Conservation (phyloP, 2,888 invertebrate genomes). For the Opisthograptis luteolata region DNA sequence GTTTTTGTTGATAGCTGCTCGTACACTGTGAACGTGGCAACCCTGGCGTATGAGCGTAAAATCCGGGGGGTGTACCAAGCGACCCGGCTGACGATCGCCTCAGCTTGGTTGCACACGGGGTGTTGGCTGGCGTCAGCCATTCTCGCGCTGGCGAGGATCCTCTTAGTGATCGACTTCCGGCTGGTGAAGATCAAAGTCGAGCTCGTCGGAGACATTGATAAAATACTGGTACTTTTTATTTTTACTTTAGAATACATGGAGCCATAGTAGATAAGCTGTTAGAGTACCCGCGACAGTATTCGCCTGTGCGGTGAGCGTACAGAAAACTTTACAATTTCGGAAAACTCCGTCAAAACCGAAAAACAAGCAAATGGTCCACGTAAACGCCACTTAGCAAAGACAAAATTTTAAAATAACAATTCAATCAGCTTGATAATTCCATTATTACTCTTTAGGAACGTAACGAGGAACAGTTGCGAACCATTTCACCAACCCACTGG, state of each 20-base stretch:
- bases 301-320: too few species aligned
- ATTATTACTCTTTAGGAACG: slow-evolving; percentile 51
- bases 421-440: too few species aligned
- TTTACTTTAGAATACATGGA: not conserved
- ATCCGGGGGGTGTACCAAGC: slow-evolving; percentile 77
- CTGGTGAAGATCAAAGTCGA: slow-evolving; percentile 62
- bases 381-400: too few species aligned
- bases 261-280: too few species aligned
- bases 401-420: too few species aligned
- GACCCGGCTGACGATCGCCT: slow-evolving; percentile 63
- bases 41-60: slow-evolving; percentile 68
- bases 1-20: slow-evolving; percentile 43
- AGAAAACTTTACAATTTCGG: too few species aligned
- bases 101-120: slow-evolving; percentile 74
- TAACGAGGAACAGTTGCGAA: slow-evolving; percentile 62
- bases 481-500: slow-evolving; percentile 54
- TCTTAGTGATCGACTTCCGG: slow-evolving; percentile 71
- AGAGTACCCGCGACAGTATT: too few species aligned
- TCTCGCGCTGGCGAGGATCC: slow-evolving; percentile 56
- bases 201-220: slow-evolving; percentile 64
- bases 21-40: slow-evolving; percentile 73
- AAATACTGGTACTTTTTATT: slow-evolving; percentile 58
- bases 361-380: too few species aligned
- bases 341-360: too few species aligned
- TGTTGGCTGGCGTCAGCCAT: slow-evolving; percentile 72